phyloP scores from a whole-genome alignment of 1,140 invertebrate species.

The Drosophila prosaltans region DNA sequence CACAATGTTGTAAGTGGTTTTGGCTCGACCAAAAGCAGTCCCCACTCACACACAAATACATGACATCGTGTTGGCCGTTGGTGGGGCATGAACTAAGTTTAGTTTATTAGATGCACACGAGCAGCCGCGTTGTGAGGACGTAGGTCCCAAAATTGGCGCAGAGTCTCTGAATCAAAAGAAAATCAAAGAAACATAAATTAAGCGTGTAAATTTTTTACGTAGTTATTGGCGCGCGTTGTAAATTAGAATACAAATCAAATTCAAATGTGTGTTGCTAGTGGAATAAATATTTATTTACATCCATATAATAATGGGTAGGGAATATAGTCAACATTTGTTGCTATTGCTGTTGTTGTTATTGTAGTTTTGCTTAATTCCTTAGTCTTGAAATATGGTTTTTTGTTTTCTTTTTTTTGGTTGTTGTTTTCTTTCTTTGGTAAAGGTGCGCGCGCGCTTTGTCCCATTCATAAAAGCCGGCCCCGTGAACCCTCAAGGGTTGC shows the following conservation, averaged over 20 bases:
- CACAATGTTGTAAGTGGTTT: slow-evolving; percentile 48
- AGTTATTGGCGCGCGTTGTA: slow-evolving; percentile 14
- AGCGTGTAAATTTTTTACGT: not conserved
- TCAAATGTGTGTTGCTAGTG: slow-evolving; percentile 6
- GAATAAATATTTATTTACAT: not conserved
- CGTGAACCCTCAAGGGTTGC: slow-evolving; percentile 13
- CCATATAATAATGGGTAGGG: not conserved
- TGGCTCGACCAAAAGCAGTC: slow-evolving; percentile 7
- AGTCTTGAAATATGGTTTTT: slow-evolving; percentile 19
- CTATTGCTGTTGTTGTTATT: slow-evolving; percentile 26
- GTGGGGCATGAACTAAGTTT: slow-evolving; percentile 52
- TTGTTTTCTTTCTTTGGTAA: slow-evolving; percentile 15
- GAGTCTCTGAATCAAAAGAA: slow-evolving; percentile 8
- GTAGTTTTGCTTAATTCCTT: not conserved
- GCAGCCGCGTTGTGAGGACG: slow-evolving; percentile 75
- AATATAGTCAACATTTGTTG: not conserved
- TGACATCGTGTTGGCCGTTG: slow-evolving; percentile 13
- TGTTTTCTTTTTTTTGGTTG: slow-evolving; percentile 19
- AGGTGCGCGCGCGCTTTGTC: slow-evolving; percentile 49
- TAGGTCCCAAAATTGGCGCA: slow-evolving; percentile 27
- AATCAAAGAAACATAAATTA: not conserved
- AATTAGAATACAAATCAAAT: not conserved
- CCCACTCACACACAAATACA: slow-evolving; percentile 1
- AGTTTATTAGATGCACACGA: slow-evolving; percentile 81
- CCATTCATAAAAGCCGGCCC: slow-evolving; percentile 10